Evolutionary conservation across 2,888 invertebrate genomes (phyloP).

Genomic region (Ditylenchus weischeri): DNA sequence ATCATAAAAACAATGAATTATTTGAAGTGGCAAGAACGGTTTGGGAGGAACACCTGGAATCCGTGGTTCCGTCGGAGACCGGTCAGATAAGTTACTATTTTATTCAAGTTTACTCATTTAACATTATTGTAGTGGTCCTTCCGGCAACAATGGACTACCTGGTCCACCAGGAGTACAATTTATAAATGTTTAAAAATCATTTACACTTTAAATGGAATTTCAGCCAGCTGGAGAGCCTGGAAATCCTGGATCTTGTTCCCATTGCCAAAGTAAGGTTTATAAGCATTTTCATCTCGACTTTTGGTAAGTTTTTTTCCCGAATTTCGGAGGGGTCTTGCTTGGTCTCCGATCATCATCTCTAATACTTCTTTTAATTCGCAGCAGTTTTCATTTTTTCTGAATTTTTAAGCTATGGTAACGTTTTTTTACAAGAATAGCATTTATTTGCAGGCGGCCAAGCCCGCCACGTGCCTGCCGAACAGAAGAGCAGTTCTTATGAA

Average conservation of each 20-base stretch:
- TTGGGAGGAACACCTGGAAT: slow-evolving; percentile 50
- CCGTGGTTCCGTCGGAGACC: slow-evolving; percentile 37
- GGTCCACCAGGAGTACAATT: slow-evolving; percentile 31
- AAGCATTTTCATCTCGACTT: background rate
- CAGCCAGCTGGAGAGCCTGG: slow-evolving; percentile 38
- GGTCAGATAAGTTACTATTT: slow-evolving; percentile 1
- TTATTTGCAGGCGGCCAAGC: background rate
- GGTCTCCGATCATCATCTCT: too few species aligned
- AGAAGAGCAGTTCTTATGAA: background rate
- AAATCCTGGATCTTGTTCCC: slow-evolving; percentile 34
- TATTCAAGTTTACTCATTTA: background rate
- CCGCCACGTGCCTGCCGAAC: background rate
- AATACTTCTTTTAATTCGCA: too few species aligned
- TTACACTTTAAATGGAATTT: too few species aligned
- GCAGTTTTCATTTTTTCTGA: too few species aligned
- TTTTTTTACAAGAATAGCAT: background rate
- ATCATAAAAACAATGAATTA: background rate
- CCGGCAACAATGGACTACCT: slow-evolving; percentile 41
- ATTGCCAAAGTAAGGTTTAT: slow-evolving; percentile 26
- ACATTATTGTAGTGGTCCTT: slow-evolving; percentile 20
- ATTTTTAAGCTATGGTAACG: too few species aligned
- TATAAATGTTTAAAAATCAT: too few species aligned
- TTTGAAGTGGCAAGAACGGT: slow-evolving; percentile 43
- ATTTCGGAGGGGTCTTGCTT: too few species aligned
- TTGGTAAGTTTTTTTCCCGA: too few species aligned